Conservation (phyloP, 1,140 invertebrate genomes). For the Stegodyphus dumicola region DNA sequence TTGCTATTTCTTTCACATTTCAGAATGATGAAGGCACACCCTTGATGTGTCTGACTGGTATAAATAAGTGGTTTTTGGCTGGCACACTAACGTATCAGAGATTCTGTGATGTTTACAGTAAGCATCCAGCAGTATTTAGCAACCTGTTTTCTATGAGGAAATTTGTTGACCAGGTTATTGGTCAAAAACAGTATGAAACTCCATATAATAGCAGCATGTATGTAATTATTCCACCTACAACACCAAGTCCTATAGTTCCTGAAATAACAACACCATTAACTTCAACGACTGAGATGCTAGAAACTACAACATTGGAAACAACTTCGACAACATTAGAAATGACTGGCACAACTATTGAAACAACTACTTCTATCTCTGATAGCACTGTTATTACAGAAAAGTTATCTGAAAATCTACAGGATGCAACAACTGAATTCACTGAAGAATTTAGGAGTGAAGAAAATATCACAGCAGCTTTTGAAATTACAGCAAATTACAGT, state of each 20-base stretch:
- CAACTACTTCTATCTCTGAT: background rate
- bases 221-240: constrained; percentile 44
- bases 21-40: constrained; percentile 77
- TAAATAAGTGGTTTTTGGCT: constrained; percentile 61
- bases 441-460: constrained; percentile 41
- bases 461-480: background rate
- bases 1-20: constrained; percentile 63
- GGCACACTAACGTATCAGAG: constrained; percentile 59
- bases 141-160: constrained; percentile 61
- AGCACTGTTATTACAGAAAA: background rate
- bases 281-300: background rate
- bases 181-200: constrained; percentile 56
- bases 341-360: background rate
- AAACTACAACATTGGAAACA: background rate
- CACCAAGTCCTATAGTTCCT: constrained; percentile 38
- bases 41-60: constrained; percentile 73
- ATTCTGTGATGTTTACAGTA: constrained; percentile 53
- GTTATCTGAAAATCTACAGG: background rate
- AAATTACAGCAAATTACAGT: background rate
- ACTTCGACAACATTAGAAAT: background rate
- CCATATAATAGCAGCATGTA: constrained; percentile 46
- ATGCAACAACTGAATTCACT: background rate
- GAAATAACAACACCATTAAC: constrained; percentile 13
- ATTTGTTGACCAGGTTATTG: constrained; percentile 51
- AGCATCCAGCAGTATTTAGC: constrained; percentile 62